These are phyloP conservation scores for Xenopus laevis DNA, from an alignment of 2,113 vertebrate genomes.

Conservation along the genomic window DNA sequence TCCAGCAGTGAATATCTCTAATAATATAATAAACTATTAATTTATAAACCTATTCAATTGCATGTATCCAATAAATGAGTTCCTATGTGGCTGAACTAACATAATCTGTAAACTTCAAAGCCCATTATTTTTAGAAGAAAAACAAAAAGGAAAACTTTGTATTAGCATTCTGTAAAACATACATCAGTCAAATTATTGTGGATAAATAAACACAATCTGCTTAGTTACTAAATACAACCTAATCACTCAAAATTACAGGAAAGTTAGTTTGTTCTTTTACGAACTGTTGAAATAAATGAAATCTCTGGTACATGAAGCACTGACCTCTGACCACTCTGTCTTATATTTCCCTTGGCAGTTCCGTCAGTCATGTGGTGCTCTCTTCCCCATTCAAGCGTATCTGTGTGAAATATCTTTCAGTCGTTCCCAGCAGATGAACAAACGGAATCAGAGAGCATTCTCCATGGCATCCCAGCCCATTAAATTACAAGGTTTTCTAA, in stretches of 20 bases:
- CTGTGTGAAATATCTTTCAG: background rate
- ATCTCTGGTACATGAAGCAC: conserved; percentile 2
- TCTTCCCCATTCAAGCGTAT: conserved; percentile 40
- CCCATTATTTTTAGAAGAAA: too few species aligned
- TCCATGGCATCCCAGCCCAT: accelerated
- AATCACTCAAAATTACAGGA: conserved; percentile 25
- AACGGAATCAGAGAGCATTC: background rate
- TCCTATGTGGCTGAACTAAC: too few species aligned
- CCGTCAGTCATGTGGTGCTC: conserved; percentile 41
- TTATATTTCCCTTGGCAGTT: background rate
- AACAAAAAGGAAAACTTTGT: too few species aligned
- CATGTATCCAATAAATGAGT: too few species aligned
- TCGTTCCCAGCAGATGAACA: conserved; percentile 9
- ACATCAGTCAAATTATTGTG: background rate
- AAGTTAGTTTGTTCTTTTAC: conserved; percentile 46
- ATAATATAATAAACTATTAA: too few species aligned
- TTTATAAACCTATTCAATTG: too few species aligned
- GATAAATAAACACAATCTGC: background rate
- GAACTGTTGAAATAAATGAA: background rate
- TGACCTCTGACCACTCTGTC: background rate
- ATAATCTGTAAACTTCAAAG: too few species aligned
- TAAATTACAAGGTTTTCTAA: background rate
- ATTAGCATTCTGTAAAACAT: too few species aligned
- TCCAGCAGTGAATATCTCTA: too few species aligned
- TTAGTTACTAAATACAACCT: background rate